Base-by-base conservation (phyloP, 2,113 vertebrate species). In the Dermatemys mawii region DNA sequence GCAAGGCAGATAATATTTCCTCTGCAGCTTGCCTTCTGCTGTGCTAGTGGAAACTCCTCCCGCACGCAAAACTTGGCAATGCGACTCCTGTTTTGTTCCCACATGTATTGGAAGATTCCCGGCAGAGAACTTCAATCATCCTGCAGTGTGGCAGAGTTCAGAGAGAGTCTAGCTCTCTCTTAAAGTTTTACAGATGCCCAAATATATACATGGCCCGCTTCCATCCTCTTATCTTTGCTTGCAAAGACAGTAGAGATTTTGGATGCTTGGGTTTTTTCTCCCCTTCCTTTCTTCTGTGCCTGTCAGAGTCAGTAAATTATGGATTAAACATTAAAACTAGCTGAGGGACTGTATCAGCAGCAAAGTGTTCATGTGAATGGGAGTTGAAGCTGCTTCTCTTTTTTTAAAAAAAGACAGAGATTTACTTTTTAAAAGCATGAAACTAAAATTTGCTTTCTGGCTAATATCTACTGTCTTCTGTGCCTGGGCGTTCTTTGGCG, bases 231-330 rank as follows among this genome's bases (percentile, higher is more conserved):
- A 0, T 29, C 14, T 1, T 83, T 8, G 4, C 21, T 2, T 48
- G 38, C 54, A 46, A 83, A 10, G 5, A 4, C 80, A 75, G 67
- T 44, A 27, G 73, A 76, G 38, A 76, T 76, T 76, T 76, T 29
- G 41, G 12, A 5, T 76, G 41, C 41, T 21, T 24, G 78, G 24
- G 2, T n/a, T 55, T 75, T 27, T 32, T 5, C 26, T 5, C 24
- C 54, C 63, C 60, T 19, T 10, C 83, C 78, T 16, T 26, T 21
- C 73, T 87, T 76, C 41, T 27, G 2, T 38, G 78, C 38, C 81
- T 57, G 0, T 67, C 1, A 2, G 57, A 6, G 10, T 0, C 4
- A 1, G 76, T 6, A 48, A 50, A 57, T 24, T 57, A 46, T 70
- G 63, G 63, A 70, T 50, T 67, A 19, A 81, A 83, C 46, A 7